Evolutionary conservation across 2,113 vertebrate genomes (phyloP), one percentile per base, ranked within the genome.

Genomic region (Pomatostomus ruficeps): DNA sequence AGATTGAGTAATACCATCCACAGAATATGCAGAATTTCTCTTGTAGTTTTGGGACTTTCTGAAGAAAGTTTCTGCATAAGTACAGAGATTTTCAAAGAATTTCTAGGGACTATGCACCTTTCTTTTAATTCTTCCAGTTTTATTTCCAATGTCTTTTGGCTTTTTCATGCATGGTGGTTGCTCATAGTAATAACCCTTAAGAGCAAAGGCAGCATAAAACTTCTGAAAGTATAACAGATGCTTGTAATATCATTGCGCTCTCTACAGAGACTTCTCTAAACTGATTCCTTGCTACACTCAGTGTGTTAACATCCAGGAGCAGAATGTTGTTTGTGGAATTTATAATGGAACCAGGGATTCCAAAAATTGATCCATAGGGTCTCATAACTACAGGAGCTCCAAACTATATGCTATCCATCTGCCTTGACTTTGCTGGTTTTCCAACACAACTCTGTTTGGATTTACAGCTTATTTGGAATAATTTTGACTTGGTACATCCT

Each of bases 211-310:
- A 86, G 57, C 4, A 10, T 45, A 76, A 92, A 70, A 33, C 88
- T 93, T 57, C 72, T 86, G 58, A 48, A 93, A 85, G 74, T 61
- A 68, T 65, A 96, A 76, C 83, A 96, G 93, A 93, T 96, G 94
- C 40, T 85, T 88, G 83, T 86, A 95, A 95, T 95, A 90, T 90
- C 89, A 66, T 46, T 86, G 71, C 89, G 29, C 31, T 88, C 79
- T 70, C 94, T 70, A 24, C 45, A 57, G 91, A 79, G 89, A 95
- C 55, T 83, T 73, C 8, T 52, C 67, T 38, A 85, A 93, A 86
- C 79, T 52, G 54, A 91, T 92, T 93, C 91, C 89, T 72, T 91
- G 79, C 79, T 88, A 48, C 62, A 42, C 72, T 96, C 89, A 76
- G 72, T 75, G 76, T 70, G 75, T 96, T 86, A 96, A 92, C 67